Base-by-base conservation (phyloP, 92 coral and sea anemone genomes). In the Chrysogorgia sp. region DNA sequence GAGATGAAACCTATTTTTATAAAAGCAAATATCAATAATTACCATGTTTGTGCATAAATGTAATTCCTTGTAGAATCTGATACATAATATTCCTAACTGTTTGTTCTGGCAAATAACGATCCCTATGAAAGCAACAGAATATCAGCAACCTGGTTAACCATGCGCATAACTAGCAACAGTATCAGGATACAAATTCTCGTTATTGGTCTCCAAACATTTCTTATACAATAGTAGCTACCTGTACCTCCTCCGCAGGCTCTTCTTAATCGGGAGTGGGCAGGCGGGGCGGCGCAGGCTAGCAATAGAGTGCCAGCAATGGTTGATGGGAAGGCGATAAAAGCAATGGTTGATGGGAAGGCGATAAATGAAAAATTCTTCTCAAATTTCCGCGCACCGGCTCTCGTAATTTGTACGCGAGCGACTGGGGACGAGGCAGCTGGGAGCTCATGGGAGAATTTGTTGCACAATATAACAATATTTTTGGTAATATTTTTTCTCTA, bases 31-130 rank as follows among this genome's bases (percentile, higher is more conserved):
- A 15, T 12, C 15, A 47, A 47, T 15, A 47, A 7, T 86, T 71
- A 93, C 98, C 98, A 68, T 91, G 97, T 86, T 93, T 93, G 58
- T 93, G 98, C 70, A 93, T 89, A 69, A 91, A 93, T 17, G 97
- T 96, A 31, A 93, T 86, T 58, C 98, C 98, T 76, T 93, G 98
- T 40, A 93, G 52, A 47, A 93, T 86, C 85, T 93, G 98, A 67
- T 91, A 93, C 82, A 93, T 93, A 1, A 93, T 90, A 85, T 93
- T 93, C 40, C 98, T 82, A 21, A 91, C 90, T 31, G 89, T 83
- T 40, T 92, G 90, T 65, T 93, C 98, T 63, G 97, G 98, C 66
- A 93, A 78, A 55, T 91, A 71, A 22, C 87, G 88, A 74, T 93
- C 98, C 67, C 98, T 93, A 81, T 6, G 49, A 43, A 35, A 50